A percentile compares a stretch with the other conserved stretches of the same genome.
Evolutionary conservation across 1,140 invertebrate genomes (phyloP).

Genomic region (Scaptomyza pallida): DNA sequence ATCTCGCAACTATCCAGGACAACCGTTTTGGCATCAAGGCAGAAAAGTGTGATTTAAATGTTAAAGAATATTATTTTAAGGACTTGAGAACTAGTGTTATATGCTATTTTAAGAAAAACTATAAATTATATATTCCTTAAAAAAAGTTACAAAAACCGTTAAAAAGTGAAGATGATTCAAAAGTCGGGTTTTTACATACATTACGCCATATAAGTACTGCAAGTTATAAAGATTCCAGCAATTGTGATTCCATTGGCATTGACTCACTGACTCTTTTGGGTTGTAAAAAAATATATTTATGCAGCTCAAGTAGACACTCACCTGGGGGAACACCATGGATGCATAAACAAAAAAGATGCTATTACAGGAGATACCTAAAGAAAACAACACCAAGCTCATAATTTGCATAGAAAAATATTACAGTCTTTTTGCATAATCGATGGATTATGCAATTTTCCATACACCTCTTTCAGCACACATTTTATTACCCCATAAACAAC

Average conservation of each 20-base stretch:
- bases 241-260: too few relatives aligned
- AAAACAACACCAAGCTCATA: not conserved
- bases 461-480: not conserved
- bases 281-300: not conserved
- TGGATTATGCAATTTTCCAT: not conserved
- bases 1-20: slow-evolving; percentile 59
- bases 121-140: not conserved
- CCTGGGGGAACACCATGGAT: slow-evolving; percentile 4
- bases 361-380: not conserved
- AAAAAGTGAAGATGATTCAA: not conserved
- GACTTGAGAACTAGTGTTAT: too few relatives aligned
- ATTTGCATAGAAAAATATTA: not conserved
- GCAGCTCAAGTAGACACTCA: not conserved
- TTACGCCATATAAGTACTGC: not conserved
- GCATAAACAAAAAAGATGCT: not conserved
- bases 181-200: slow-evolving; percentile 8
- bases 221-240: not conserved
- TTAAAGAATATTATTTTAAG: too few relatives aligned
- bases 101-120: too few relatives aligned
- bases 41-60: too few relatives aligned
- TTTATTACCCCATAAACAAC: not conserved
- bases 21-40: slow-evolving; percentile 58
- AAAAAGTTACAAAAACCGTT: not conserved
- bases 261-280: slow-evolving; percentile 1
- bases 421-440: not conserved